Percentiles rank a stretch among this genome's conserved stretches.
These are phyloP conservation scores for Leptopilina drosophilae DNA, from an alignment of 2,888 invertebrate genomes.

Conservation along the genomic window DNA sequence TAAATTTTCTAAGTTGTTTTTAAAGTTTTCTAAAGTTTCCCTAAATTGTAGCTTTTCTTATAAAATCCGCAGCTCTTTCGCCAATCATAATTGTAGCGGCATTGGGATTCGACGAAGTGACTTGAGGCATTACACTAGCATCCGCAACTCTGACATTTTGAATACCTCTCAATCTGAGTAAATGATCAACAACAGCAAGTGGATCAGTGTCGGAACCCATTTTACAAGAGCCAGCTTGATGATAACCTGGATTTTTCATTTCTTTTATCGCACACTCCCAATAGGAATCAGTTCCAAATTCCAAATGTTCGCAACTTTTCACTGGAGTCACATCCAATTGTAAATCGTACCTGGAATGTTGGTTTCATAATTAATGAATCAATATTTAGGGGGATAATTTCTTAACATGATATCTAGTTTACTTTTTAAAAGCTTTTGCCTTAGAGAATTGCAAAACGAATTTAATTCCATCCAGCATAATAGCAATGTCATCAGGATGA, in stretches of 20 bases:
- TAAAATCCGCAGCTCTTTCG: constrained; percentile 2
- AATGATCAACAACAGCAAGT: background rate
- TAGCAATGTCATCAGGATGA: constrained; percentile 87
- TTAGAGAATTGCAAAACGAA: constrained; percentile 85
- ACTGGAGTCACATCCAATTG: background rate
- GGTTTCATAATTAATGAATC: background rate
- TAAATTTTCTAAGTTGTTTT: no score
- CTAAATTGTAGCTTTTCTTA: background rate
- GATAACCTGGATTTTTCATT: background rate
- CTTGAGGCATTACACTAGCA: background rate
- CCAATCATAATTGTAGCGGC: background rate
- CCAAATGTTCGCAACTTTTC: background rate
- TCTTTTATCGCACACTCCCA: background rate
- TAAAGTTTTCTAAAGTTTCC: no score
- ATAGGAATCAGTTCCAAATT: background rate
- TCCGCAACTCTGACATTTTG: background rate
- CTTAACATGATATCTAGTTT: background rate
- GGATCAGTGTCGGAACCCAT: background rate
- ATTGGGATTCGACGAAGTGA: background rate
- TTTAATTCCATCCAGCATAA: constrained; percentile 89
- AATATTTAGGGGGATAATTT: no score
- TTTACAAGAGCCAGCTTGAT: background rate
- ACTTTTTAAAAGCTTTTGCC: constrained; percentile 80
- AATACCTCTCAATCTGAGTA: background rate
- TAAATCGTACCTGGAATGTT: background rate